These are phyloP conservation scores for Melanotaenia pygmaea DNA, from an alignment of 2,797 vertebrate genomes.

Conservation along the genomic window DNA sequence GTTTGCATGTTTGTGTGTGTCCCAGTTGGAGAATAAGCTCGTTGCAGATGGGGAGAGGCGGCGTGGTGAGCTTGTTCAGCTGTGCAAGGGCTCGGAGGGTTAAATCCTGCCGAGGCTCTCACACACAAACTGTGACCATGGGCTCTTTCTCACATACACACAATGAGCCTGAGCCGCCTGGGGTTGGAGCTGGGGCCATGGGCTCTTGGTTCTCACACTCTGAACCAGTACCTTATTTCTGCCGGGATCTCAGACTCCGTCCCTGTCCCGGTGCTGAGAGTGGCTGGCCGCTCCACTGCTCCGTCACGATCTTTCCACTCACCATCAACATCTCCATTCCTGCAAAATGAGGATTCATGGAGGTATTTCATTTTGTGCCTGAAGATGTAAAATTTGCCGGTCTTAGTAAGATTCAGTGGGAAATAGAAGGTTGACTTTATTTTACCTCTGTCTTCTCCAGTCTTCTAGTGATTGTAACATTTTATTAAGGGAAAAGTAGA, in stretches of 20 bases:
- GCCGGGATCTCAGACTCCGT: constrained; percentile 56
- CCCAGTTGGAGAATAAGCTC: constrained; percentile 74
- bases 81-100: constrained; percentile 79
- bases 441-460: not conserved
- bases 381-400: not conserved
- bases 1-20: constrained; percentile 69
- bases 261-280: constrained; percentile 56
- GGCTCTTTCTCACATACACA: constrained; percentile 62
- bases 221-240: constrained; percentile 52
- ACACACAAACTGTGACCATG: constrained; percentile 52
- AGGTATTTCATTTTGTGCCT: constrained; percentile 68
- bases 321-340: constrained; percentile 31
- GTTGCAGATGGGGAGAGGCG: constrained; percentile 65
- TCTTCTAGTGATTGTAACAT: not conserved
- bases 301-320: constrained; percentile 27
- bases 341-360: constrained; percentile 73
- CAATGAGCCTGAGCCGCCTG: constrained; percentile 66
- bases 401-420: not conserved
- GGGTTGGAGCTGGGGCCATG: constrained; percentile 62
- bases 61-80: constrained; percentile 81
- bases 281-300: constrained; percentile 63
- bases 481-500: constrained; percentile 16
- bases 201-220: constrained; percentile 77
- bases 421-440: constrained; percentile 4
- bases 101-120: constrained; percentile 74